These are phyloP conservation scores for Siniperca obscura DNA, from an alignment of 2,797 vertebrate genomes.

Conservation along the genomic window DNA sequence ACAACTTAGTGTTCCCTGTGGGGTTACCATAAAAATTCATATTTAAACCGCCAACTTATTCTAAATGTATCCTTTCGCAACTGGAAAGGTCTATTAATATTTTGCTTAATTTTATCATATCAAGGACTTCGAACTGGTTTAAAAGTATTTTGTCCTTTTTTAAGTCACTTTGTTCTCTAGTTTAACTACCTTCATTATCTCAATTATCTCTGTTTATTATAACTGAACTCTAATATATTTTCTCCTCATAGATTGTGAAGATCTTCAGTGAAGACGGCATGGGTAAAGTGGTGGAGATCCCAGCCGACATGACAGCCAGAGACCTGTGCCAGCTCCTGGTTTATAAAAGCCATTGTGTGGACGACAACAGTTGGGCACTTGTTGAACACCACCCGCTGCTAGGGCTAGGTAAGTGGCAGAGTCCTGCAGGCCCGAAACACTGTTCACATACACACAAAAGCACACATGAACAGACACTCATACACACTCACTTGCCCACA, in stretches of 20 bases:
- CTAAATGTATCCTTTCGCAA: background rate
- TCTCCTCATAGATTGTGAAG: constrained; percentile 90
- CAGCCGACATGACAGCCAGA: constrained; percentile 95
- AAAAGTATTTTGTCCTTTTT: background rate
- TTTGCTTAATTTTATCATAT: background rate
- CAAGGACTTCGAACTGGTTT: background rate
- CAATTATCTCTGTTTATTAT: background rate
- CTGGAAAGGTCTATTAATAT: background rate
- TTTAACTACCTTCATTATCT: background rate
- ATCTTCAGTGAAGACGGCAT: constrained; percentile 97
- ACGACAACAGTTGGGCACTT: constrained; percentile 98
- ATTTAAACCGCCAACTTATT: background rate
- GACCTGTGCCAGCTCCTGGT: constrained; percentile 98
- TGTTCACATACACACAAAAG: constrained; percentile 17
- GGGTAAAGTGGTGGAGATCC: constrained; percentile 96
- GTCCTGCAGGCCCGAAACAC: constrained; percentile 1
- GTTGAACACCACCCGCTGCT: constrained; percentile 97
- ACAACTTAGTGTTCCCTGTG: background rate
- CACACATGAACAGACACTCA: background rate
- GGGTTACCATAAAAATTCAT: background rate
- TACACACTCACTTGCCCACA: constrained; percentile 8
- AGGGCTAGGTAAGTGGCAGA: constrained; percentile 90
- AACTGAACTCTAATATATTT: constrained; percentile 9
- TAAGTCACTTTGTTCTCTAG: too few species aligned
- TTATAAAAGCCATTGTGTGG: constrained; percentile 98